Conservation (phyloP, 2,113 vertebrate species). For the Amblyornis subalaris region DNA sequence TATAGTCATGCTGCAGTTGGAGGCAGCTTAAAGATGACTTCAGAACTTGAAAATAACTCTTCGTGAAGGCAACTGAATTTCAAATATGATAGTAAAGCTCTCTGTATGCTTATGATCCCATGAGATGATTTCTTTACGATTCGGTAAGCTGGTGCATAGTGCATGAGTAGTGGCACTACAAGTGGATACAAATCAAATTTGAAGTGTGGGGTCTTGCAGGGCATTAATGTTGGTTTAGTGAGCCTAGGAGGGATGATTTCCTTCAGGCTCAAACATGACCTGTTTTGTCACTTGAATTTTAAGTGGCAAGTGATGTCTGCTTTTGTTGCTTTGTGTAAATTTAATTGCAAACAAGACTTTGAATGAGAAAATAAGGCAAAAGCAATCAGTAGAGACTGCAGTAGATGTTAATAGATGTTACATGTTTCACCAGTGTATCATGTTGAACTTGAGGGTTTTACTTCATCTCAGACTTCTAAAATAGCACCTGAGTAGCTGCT, state of each 20-base stretch:
- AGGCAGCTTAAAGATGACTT: background rate
- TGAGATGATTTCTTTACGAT: background rate
- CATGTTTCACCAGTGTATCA: background rate
- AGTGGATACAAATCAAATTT: background rate
- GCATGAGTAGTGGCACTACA: background rate
- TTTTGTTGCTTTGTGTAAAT: background rate
- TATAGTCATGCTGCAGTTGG: fast-evolving
- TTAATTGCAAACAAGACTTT: background rate
- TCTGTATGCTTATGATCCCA: background rate
- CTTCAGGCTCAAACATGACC: background rate
- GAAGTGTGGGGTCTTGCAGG: background rate
- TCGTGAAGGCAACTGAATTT: background rate
- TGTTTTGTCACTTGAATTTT: background rate
- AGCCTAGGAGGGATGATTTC: background rate
- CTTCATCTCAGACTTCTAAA: background rate
- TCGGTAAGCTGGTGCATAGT: background rate
- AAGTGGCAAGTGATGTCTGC: background rate
- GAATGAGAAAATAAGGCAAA: background rate
- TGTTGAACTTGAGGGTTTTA: background rate
- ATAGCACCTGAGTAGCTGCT: background rate
- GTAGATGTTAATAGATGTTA: background rate
- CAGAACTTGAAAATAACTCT: background rate
- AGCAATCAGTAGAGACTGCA: background rate
- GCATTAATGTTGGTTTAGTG: background rate
- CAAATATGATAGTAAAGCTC: background rate